Base-by-base conservation (phyloP, 2,888 invertebrate species). In the Oeneis ivallda region DNA sequence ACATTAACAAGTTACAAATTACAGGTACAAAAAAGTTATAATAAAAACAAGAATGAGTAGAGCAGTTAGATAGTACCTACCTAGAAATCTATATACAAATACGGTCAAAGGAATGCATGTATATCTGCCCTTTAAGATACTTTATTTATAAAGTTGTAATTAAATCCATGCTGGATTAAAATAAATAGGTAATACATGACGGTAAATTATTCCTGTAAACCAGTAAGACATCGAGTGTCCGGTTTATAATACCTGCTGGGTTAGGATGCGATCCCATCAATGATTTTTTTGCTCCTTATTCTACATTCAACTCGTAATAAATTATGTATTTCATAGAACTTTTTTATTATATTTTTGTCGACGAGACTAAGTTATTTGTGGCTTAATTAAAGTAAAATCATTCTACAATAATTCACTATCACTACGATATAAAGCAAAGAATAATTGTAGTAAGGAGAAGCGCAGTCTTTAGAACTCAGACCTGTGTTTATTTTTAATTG, bases 211-310 rank as follows among this genome's bases (percentile, higher is more conserved):
- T 13, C 3, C 7, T n/a, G 45, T 15, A 45, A 45, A 45, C 45
- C 45, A n/a, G 45, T 45, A 45, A 45, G 45, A 45, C 45, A 45
- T 45, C n/a, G 45, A 45, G 45, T 45, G 15, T 45, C 45, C 45
- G 45, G 45, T 45, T 45, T 45, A n/a, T n/a, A 7, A 15, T 15
- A 45, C n/a, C 26, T 26, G 26, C 26, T 26, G 7, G 7, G 45
- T 15, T 45, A 45, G 15, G 45, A 45, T 13, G 15, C 45, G 45
- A 45, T 45, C 45, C 1, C 7, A 15, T 45, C 45, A 45, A 45
- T 45, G 15, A 26, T 26, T 26, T 26, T n/a, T 26, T 26, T 26
- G 26, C 26, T 26, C 26, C 5, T 26, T 26, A 26, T 2, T 26
- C 26, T 26, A 26, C 26, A 26, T 26, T 26, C 3, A 26, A 26